A percentile compares a stretch with the other conserved stretches of the same genome.
Conservation (phyloP, 2,797 vertebrate species). For the Lagodon rhomboides region DNA sequence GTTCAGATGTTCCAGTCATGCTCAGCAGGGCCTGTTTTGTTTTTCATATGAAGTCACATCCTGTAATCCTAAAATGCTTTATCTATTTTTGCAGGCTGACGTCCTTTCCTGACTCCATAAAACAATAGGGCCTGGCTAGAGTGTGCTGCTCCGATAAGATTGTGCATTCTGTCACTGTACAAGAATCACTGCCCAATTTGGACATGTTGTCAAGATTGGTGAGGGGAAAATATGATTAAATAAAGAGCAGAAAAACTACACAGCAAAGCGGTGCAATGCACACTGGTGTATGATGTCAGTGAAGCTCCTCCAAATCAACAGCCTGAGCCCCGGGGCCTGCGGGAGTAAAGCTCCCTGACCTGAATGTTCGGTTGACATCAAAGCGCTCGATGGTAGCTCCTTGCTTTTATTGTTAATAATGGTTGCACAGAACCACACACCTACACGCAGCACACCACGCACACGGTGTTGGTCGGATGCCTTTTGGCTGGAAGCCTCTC, state of each 20-base stretch:
- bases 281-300: conserved; percentile 23
- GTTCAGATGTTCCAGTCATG: conserved; percentile 27
- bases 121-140: conserved; percentile 68
- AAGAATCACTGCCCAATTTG: conserved; percentile 54
- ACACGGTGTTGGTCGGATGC: conserved; percentile 10
- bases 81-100: conserved; percentile 75
- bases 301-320: conserved; percentile 17
- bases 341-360: conserved; percentile 39
- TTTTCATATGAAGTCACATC: conserved; percentile 71
- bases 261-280: conserved; percentile 14
- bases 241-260: conserved; percentile 9
- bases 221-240: background rate
- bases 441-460: background rate
- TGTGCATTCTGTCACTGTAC: conserved; percentile 37
- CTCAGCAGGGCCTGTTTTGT: conserved; percentile 35
- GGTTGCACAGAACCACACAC: background rate
- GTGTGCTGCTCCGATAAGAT: conserved; percentile 69
- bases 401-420: conserved; percentile 4
- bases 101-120: conserved; percentile 66
- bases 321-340: conserved; percentile 19
- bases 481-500: conserved; percentile 12
- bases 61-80: conserved; percentile 73
- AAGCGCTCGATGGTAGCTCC: background rate
- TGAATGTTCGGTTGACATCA: conserved; percentile 36
- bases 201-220: conserved; percentile 27